Base-by-base conservation (phyloP, 2,797 vertebrate genomes). In the Amphiprion clarkii region DNA sequence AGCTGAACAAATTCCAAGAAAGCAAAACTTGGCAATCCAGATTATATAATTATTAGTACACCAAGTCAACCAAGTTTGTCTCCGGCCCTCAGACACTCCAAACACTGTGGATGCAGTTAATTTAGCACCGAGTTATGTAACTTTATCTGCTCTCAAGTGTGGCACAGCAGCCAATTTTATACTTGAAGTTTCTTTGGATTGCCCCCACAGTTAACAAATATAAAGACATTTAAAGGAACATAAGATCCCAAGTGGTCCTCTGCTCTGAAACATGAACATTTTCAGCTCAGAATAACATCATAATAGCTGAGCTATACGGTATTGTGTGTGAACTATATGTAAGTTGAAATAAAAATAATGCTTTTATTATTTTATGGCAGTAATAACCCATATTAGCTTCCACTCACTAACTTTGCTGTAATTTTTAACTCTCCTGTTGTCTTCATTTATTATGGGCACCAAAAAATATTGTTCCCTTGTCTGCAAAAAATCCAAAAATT, bases 261-360 rank as follows among this genome's bases (percentile, higher is more conserved):
- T 16, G 12, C 12, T 9, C 14, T 44, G 40, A 14, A 44, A 44
- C 16, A 17, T 17, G 4, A 44, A 44, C 16, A 44, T 16, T 2
- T 4, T 21, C n/a, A 49, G 36, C 36, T 39, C 36, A 2, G 36
- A 39, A 39, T 39, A 11, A 4, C 16, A 48, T 9, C 46, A 19
- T 3, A 49, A 3, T 2, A n/a, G 0, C 6, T 10, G 48, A 49
- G 48, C 8, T 21, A n/a, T 21, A 52, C 10, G 3, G 13, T 11
- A 52, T 5, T 23, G 46, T 19, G 17, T 19, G 21, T 5, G 51
- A 12, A 76, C 63, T 70, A 69, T 17, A 61, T 82, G 76, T 12
- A 3, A 6, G 14, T 11, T 23, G 4, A 1, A 49, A 56, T 5
- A 54, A 64, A 48, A 66, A 0, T 12, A 25, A 8, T 19, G 3